phyloP scores from a whole-genome alignment of 2,888 invertebrate species.

The Apotomis betuletana region DNA sequence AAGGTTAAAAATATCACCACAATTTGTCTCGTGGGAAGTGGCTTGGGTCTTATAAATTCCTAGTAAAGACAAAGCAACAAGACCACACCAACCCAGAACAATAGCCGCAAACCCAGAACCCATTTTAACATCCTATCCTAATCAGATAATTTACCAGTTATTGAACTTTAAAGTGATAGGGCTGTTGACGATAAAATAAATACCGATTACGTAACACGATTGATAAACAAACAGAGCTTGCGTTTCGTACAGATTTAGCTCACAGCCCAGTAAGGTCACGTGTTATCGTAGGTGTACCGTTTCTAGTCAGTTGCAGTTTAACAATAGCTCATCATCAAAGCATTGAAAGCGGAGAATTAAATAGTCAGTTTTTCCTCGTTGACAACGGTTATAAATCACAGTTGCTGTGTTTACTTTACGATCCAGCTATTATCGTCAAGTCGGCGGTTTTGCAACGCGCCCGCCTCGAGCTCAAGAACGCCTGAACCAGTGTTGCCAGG shows the following conservation, averaged over 20 bases:
- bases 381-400: slow-evolving; percentile 76
- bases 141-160: neutral
- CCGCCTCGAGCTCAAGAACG: slow-evolving; percentile 54
- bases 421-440: slow-evolving; percentile 78
- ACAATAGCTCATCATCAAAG: slow-evolving; percentile 75
- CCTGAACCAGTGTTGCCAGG: too few species aligned
- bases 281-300: slow-evolving; percentile 46
- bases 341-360: slow-evolving; percentile 69
- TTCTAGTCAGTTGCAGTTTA: slow-evolving; percentile 54
- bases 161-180: slow-evolving; percentile 15
- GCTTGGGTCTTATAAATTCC: neutral
- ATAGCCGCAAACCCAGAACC: neutral
- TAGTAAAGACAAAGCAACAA: slow-evolving; percentile 2
- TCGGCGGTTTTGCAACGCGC: slow-evolving; percentile 76
- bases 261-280: slow-evolving; percentile 44
- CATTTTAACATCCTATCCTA: neutral
- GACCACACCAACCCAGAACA: slow-evolving; percentile 1
- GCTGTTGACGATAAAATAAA: slow-evolving; percentile 20
- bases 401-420: slow-evolving; percentile 77
- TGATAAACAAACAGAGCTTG: slow-evolving; percentile 35
- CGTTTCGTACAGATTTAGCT: slow-evolving; percentile 33
- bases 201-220: slow-evolving; percentile 26
- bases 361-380: slow-evolving; percentile 74
- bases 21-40: neutral
- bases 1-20: too few species aligned